A percentile compares a stretch with the other conserved stretches of the same genome.
phyloP scores from a whole-genome alignment of 1,140 invertebrate genomes.

The Armadillidium nasatum region DNA sequence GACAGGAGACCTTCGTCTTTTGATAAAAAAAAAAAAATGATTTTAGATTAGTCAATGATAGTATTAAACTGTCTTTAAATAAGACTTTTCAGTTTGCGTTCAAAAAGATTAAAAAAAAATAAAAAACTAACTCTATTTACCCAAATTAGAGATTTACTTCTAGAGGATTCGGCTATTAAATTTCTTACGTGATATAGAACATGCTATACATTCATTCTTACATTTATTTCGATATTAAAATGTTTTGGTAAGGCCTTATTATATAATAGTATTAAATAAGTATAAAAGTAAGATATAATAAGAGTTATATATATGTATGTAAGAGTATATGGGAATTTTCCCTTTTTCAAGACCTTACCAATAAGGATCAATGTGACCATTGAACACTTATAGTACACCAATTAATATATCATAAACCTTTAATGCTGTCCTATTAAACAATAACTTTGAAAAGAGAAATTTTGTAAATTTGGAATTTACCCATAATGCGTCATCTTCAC shows the following conservation, averaged over 20 bases:
- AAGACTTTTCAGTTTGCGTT: neutral
- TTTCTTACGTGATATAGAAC: too few relatives aligned
- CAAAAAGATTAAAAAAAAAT: neutral
- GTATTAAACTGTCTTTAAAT: neutral
- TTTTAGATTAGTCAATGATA: neutral
- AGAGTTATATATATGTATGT: too few relatives aligned
- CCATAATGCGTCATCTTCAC: constrained; percentile 64
- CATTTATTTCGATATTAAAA: too few relatives aligned
- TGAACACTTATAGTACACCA: neutral
- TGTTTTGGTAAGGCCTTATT: neutral
- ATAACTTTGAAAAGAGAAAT: neutral
- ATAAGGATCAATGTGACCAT: neutral
- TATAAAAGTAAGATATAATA: neutral
- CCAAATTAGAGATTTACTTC: neutral
- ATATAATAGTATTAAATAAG: neutral
- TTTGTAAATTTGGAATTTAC: constrained; percentile 42
- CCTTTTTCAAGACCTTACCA: neutral
- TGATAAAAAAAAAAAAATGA: neutral
- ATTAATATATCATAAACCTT: neutral
- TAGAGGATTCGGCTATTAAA: too few relatives aligned
- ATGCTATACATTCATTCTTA: too few relatives aligned
- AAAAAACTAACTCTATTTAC: neutral
- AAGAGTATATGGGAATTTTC: neutral
- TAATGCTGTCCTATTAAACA: neutral
- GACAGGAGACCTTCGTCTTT: constrained; percentile 49